A percentile compares a stretch with the other conserved stretches of the same genome.
phyloP scores from a whole-genome alignment of 2,797 vertebrate genomes.

The Hapalemur alaotrensis region DNA sequence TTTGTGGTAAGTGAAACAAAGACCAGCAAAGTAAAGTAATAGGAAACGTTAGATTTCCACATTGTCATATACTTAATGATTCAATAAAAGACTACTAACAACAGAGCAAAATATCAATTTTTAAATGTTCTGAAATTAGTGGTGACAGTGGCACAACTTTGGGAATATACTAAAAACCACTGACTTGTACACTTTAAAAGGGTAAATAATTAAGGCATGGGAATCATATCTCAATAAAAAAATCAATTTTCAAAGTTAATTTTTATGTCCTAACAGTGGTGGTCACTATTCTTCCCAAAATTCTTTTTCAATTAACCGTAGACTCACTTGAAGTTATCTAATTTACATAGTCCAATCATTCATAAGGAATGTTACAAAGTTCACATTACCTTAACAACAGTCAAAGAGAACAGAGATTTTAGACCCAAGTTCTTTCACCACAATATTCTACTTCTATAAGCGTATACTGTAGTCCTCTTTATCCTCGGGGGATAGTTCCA shows the following conservation, averaged over 20 bases:
- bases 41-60: neutral
- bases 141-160: neutral
- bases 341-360: neutral
- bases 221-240: slow-evolving; percentile 32
- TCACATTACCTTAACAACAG: neutral
- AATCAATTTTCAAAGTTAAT: slow-evolving; percentile 30
- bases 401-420: neutral
- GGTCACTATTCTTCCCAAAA: neutral
- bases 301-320: slow-evolving; percentile 12
- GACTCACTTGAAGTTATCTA: neutral
- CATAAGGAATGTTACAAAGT: neutral
- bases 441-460: slow-evolving; percentile 9
- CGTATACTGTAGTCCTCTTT: neutral
- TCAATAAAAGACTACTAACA: neutral
- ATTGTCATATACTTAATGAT: neutral
- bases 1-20: neutral
- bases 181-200: neutral
- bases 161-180: neutral
- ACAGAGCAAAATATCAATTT: neutral
- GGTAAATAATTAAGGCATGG: neutral
- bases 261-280: neutral
- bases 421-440: neutral
- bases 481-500: neutral
- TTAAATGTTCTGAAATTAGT: neutral
- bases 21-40: neutral